Evolutionary conservation across 2,888 invertebrate genomes (phyloP), one percentile per base, ranked within the genome.

Genomic region (Dryadula phaetusa): DNA sequence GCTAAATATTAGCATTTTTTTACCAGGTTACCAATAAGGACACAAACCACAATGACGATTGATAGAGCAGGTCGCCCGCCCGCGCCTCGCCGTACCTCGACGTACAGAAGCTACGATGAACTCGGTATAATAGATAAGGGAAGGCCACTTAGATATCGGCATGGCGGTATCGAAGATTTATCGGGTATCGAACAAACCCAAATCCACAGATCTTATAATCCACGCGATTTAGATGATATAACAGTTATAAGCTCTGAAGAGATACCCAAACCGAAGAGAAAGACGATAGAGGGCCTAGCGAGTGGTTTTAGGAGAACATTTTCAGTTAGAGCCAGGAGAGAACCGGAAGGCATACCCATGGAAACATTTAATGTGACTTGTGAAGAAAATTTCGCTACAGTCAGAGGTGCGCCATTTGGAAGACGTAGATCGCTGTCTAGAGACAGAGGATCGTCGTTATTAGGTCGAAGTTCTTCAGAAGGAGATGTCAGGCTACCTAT

Each of bases 391-490:
- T 93, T 88, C 46, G 93, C 93, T 3, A 89, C 93, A 5, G 88
- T 93, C 1, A 83, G 90, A 70, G 90, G 90, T 46, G 86, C 90
- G 12, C 93, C 90, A 16, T 92, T 90, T 44, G 88, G 93, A 54
- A 82, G 92, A 70, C 91, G 92, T 64, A 82, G 92, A 71, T 92
- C 92, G 10, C 78, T 92, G 70, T 92, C 93, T 18, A 84, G 93
- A 81, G 88, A 94, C 81, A 84, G 94, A 81, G 86, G 91, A 75
- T 88, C 82, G 14, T 88, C 90, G 62, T 85, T 93, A 74, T 84
- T 96, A 75, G 94, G 93, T 63, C 92, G 96, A 72, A 95, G 96
- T 83, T 95, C 95, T 71, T 96, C 96, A 28, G 96, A 96, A 79
- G 95, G 96, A 8, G 95, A 96, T 82, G 91, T 96, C 78, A 84